These are phyloP conservation scores for Criorhina ranunculi DNA, from an alignment of 2,888 invertebrate genomes.

Conservation along the genomic window DNA sequence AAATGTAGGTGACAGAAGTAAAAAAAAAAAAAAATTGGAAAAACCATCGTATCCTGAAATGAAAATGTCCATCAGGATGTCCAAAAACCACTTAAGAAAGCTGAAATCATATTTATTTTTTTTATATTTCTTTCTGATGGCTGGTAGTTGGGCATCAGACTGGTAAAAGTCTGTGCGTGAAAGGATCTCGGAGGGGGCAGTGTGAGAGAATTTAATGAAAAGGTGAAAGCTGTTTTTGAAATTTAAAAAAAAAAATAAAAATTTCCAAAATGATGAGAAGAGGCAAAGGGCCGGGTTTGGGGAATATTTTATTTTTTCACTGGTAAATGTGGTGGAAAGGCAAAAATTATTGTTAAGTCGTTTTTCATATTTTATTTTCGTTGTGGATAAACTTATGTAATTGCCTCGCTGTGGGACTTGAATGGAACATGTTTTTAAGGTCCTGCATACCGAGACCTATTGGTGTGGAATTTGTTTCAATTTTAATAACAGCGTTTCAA, in stretches of 20 bases:
- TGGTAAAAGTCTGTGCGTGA: conserved; percentile 29
- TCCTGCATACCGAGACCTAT: no score
- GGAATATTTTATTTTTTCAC: neutral
- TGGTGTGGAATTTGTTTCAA: no score
- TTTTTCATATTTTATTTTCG: conserved; percentile 7
- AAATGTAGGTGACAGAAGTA: conserved; percentile 71
- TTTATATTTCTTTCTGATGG: neutral
- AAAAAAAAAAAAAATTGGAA: conserved; percentile 29
- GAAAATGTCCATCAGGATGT: conserved; percentile 77
- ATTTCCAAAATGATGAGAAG: no score
- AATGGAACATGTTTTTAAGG: neutral
- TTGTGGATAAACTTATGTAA: neutral
- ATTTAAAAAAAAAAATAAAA: neutral
- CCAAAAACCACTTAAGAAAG: conserved; percentile 92
- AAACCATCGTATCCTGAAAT: conserved; percentile 56
- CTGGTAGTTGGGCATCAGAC: conserved; percentile 31
- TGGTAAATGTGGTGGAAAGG: conserved; percentile 21
- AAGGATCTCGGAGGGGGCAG: conserved; percentile 6
- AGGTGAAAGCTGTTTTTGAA: conserved; percentile 26
- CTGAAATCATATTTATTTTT: conserved; percentile 86
- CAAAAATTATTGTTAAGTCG: conserved; percentile 8
- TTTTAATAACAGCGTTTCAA: no score
- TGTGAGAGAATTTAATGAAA: neutral
- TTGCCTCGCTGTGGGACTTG: neutral
- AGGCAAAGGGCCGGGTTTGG: neutral